Evolutionary conservation across 2,888 invertebrate genomes (phyloP), one percentile per base, ranked within the genome.

Genomic region (Parnassius orleans): DNA sequence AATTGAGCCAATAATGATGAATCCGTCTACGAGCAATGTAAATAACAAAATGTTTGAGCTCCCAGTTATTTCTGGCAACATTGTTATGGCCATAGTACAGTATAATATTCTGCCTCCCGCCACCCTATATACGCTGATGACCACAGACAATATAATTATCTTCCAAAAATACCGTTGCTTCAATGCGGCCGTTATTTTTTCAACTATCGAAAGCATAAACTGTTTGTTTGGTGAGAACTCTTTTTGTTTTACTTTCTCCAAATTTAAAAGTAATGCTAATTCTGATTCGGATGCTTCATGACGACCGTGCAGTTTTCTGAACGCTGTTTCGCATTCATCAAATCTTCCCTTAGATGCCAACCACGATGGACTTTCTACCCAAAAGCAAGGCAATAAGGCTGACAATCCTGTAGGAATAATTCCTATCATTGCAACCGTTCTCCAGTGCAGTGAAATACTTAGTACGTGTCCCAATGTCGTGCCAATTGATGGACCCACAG

Each of bases 341-440:
- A 68, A 72, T 42, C 65, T 62, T 3, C 72, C 72, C 50, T 69
- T 65, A 0, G 71, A 66, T 0, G 72, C 72, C 11, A 72, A 55
- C 72, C 72, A 72, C 7, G 66, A 66, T 1, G 72, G 72, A 50
- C 69, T 71, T 33, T 72, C 72, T 3, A 68, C 65, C 66, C 66
- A 72, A 52, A 71, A 68, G 1, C 61, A 52, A 0, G 69, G 68
- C 3, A 68, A 42, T 2, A 69, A 9, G 5, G 57, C 60, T 0
- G 65, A 65, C n/a, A 68, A 56, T 11, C 61, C 12, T 0, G 69
- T 59, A 0, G 69, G 69, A 3, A 69, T 44, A 2, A 69, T 56
- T 9, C 72, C 72, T 2, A 72, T 53, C 10, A 70, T 41, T 2
- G 66, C 67, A 5, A 72, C 69, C 0, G 47, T 63, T 52, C 66